A percentile compares a stretch with the other conserved stretches of the same genome.
phyloP scores from a whole-genome alignment of 2,797 vertebrate species.

The Chloroceryle amazona region DNA sequence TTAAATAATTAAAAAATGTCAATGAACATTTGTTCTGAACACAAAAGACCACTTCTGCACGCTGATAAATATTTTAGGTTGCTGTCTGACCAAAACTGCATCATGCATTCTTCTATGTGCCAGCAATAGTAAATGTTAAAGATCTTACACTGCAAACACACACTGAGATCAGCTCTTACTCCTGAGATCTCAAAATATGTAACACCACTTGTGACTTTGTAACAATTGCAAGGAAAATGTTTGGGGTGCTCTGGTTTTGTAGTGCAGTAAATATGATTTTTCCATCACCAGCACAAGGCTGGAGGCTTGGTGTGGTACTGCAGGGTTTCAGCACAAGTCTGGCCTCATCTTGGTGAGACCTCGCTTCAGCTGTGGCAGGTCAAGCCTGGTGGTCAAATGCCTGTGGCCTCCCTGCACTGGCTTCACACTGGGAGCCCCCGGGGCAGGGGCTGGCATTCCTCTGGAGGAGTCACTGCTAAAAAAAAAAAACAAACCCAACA shows the following conservation, averaged over 20 bases:
- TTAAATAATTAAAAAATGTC: conserved; percentile 6
- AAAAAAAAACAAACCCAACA: too few relatives aligned
- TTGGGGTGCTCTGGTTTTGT: background rate
- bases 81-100: background rate
- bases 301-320: background rate
- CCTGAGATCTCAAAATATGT: background rate
- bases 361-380: background rate
- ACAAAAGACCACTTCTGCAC: background rate
- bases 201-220: background rate
- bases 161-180: background rate
- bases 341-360: fast-evolving
- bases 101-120: background rate
- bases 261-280: background rate
- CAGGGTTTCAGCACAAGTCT: fast-evolving
- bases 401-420: background rate
- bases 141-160: background rate
- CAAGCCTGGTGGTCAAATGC: background rate
- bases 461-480: fast-evolving
- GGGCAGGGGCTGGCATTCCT: background rate
- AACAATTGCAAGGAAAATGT: background rate
- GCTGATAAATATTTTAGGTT: background rate
- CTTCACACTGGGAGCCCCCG: fast-evolving
- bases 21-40: background rate
- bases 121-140: background rate
- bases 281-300: too few relatives aligned